Base-by-base conservation (phyloP, 2,888 invertebrate genomes). In the Cryptosula pallasiana region DNA sequence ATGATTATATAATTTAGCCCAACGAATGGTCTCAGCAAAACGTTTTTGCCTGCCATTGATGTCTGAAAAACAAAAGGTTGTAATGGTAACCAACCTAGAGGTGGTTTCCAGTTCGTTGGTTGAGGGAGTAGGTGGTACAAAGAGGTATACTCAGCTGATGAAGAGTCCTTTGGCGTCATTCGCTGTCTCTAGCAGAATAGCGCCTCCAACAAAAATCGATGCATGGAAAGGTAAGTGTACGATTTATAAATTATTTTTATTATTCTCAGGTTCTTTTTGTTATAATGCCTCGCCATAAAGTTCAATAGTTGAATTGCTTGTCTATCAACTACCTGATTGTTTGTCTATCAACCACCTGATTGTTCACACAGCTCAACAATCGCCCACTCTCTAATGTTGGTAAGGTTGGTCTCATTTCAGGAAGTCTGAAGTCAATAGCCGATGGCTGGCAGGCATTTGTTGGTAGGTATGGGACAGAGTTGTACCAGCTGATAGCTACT, bases 21-120 rank as follows among this genome's bases (percentile, higher is more conserved):
- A 63, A n/a, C 63, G 20, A n/a, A 63, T 63, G 63, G 32, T 63
- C 32, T 63, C 63, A 13, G 63, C 63, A 25, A 63, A 32, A 29
- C 25, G 63, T 5, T 9, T 9, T 34, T 63, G 63, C 32, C 9
- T 63, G 3, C 63, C 63, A 25, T 32, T 63, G 34, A 16, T 63
- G 29, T 25, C 29, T 13, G 13, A 20, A 34, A 63, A 63, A 27
- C 55, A 55, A n/a, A 13, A 20, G 29, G 63, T 29, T 16, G 20
- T 45, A 5, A 63, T 63, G 63, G 32, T 34, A 32, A 32, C 13
- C 32, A 63, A 63, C 32, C 34, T 63, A n/a, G 34, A 63, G 63
- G 9, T 5, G 2, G 63, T 63, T 16, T 63, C 63, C 27, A 20
- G 27, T 9, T 25, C 63, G 2, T 32, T 63, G 2, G n/a, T 63